Conservation (phyloP, 2,797 vertebrate species). For the Gouania willdenowi region DNA sequence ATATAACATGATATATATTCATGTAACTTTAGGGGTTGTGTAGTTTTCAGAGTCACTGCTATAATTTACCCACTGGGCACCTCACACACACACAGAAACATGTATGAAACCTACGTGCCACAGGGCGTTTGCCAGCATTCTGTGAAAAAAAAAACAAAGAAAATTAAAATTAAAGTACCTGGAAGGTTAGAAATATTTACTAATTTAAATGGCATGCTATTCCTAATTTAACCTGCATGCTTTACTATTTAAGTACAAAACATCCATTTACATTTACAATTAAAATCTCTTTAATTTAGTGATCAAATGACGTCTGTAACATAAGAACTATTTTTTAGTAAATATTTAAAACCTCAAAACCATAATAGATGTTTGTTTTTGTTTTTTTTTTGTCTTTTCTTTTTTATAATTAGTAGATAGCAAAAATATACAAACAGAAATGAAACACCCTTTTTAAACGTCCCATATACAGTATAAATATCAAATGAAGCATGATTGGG, state of each 20-base stretch:
- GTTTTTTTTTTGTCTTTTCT: no score
- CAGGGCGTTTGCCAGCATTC: conserved; percentile 3
- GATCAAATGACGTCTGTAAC: conserved; percentile 56
- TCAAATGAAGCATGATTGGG: conserved; percentile 76
- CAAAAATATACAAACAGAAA: conserved; percentile 90
- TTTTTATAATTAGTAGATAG: conserved; percentile 77
- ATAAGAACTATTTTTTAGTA: conserved; percentile 61
- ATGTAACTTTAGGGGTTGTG: no score
- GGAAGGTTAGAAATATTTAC: conserved; percentile 20
- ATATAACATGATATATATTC: no score
- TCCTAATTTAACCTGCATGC: conserved; percentile 46
- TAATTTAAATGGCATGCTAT: conserved; percentile 54
- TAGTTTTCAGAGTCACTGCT: no score
- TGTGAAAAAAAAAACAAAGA: conserved; percentile 17
- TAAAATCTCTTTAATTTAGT: conserved; percentile 68
- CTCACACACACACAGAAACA: no score
- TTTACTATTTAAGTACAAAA: conserved; percentile 69
- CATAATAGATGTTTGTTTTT: conserved; percentile 65
- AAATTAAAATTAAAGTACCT: conserved; percentile 44
- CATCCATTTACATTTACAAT: conserved; percentile 79
- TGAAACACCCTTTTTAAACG: conserved; percentile 81
- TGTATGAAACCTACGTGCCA: conserved; percentile 19
- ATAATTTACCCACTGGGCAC: no score
- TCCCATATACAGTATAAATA: conserved; percentile 86
- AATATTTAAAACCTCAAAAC: conserved; percentile 68